Base-by-base conservation (phyloP, 2,888 invertebrate species). In the Athripsodes cinereus region DNA sequence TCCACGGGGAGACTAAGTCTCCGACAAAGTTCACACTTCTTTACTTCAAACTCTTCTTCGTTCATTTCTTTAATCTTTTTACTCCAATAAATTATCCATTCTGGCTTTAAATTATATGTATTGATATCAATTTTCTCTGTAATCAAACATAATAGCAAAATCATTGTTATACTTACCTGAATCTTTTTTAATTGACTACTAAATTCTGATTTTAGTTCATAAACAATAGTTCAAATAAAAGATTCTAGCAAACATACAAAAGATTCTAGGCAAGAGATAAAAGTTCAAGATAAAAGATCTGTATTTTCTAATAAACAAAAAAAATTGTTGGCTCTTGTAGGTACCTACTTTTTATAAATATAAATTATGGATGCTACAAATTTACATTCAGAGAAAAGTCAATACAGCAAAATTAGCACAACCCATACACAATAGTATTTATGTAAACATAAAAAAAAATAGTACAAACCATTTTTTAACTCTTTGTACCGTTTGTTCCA, bases 71-170 rank as follows among this genome's bases (percentile, higher is more conserved):
- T 84, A 86, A 92, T 89, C 11, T 90, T 81, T 59, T 82, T 82
- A 66, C 89, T 90, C 93, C 93, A 93, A 70, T 84, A 92, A 53
- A 82, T 74, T 54, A 92, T 91, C 93, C 93, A 93, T 67, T 93
- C 93, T 0, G 91, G 89, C 66, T 92, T 92, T 69, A 90, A 93
- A 68, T 93, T 92, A 69, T 92, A 85, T 63, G 85, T 86, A 31
- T 85, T 80, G 0, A 90, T 86, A 69, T 93, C 90, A 69, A 85
- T 84, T 52, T 86, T 85, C 70, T 84, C 84, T 67, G 68, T n/a
- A 66, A 66, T 31, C 21, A 35, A 13, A 16, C 5, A 11, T 2
- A 20, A 20, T 10, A 47, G 19, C 6, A 47, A 3, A 20, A 58
- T 75, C 82, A 77, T n/a, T 80, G 74, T 69, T 89, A 87, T 53